Evolutionary conservation across 2,113 vertebrate genomes (phyloP).

Genomic region (Gobio gobio): DNA sequence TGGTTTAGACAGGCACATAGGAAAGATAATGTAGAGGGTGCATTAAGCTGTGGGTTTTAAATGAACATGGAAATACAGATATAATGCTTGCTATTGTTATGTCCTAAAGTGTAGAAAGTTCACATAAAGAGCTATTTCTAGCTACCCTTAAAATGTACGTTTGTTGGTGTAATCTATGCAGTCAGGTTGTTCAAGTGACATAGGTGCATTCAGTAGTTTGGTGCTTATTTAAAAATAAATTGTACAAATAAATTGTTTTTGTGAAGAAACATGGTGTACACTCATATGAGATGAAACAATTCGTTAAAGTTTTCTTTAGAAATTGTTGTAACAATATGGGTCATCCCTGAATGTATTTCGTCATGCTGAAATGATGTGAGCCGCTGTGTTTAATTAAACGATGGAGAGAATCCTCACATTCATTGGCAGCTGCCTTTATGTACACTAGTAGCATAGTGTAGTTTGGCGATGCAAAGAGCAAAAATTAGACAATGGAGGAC

Average conservation of each 20-base stretch:
- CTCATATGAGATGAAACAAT: background rate
- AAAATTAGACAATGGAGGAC: background rate
- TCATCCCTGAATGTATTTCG: background rate
- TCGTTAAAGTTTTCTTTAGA: no score
- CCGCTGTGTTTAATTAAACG: background rate
- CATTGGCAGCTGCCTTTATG: background rate
- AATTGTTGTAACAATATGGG: no score
- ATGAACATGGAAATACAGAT: background rate
- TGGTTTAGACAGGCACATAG: slow-evolving; percentile 6
- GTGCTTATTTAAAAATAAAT: background rate
- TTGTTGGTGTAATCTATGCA: background rate
- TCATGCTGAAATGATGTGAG: background rate
- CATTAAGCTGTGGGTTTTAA: background rate
- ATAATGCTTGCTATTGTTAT: background rate
- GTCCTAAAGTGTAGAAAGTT: background rate
- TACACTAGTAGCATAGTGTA: background rate
- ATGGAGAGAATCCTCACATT: background rate
- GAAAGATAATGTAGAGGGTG: background rate
- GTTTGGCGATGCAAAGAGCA: background rate
- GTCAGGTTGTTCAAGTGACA: background rate
- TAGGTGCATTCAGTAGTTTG: background rate
- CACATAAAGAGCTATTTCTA: background rate
- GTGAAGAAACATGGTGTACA: background rate
- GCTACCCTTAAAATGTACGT: background rate
- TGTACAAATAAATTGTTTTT: background rate